These are phyloP conservation scores for Pimpla rufipes DNA, from an alignment of 2,888 invertebrate species.

Conservation along the genomic window DNA sequence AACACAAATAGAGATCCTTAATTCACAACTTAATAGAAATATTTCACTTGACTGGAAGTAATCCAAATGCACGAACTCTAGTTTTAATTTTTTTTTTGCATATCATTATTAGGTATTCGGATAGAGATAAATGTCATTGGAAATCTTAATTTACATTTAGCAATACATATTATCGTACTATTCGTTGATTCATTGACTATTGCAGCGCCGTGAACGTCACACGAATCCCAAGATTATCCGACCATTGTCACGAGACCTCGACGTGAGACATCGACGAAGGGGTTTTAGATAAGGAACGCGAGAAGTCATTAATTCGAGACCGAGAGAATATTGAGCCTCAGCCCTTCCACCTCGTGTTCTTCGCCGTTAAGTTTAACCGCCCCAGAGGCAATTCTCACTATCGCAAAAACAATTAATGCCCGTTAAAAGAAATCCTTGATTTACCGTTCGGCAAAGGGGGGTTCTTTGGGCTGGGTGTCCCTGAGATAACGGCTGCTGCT, in stretches of 20 bases:
- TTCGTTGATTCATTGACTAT: too few relatives aligned
- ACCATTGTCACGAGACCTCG: constrained; percentile 34
- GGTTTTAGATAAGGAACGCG: constrained; percentile 66
- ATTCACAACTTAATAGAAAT: too few relatives aligned
- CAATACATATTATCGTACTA: not conserved
- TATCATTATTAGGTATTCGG: too few relatives aligned
- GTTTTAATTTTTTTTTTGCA: too few relatives aligned
- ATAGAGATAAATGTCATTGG: too few relatives aligned
- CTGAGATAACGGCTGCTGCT: constrained; percentile 79
- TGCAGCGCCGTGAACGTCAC: not conserved
- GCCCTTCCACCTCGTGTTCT: constrained; percentile 34
- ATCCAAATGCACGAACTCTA: too few relatives aligned
- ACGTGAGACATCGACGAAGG: constrained; percentile 53
- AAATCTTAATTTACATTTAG: not conserved
- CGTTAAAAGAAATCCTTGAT: constrained; percentile 85
- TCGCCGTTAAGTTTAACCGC: constrained; percentile 77
- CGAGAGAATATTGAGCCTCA: constrained; percentile 68
- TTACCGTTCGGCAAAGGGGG: constrained; percentile 77
- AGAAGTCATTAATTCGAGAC: constrained; percentile 68
- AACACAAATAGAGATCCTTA: too few relatives aligned
- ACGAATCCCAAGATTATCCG: constrained; percentile 49
- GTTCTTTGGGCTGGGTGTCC: constrained; percentile 71
- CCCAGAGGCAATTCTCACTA: constrained; percentile 80
- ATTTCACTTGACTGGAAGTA: too few relatives aligned
- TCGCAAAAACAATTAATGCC: constrained; percentile 85